Evolutionary conservation across 2,797 vertebrate species (phyloP), one percentile per base, ranked within the genome.

Genomic region (Mormyrops attenuatus): DNA sequence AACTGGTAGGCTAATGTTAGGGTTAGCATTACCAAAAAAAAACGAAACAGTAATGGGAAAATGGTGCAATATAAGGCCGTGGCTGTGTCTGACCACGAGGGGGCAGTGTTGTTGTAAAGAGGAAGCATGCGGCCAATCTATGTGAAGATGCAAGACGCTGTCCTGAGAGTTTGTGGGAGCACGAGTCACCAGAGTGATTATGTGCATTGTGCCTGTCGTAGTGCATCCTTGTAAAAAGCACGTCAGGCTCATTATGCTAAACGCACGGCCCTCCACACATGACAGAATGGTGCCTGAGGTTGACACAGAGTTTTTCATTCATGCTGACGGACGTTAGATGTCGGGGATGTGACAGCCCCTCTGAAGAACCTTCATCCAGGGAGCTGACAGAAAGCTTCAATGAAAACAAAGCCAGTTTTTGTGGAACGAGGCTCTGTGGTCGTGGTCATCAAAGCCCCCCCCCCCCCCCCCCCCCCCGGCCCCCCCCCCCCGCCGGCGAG

Each of bases 71-170:
- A 44, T 87, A 53, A 88, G 69, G 84, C 6, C 1, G 22, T 89
- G 73, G 47, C 8, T 89, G 66, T 88, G 22, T 88, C 44, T 92
- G 93, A 89, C 94, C 94, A 96, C 93, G 91, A 95, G 95, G 92
- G 95, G 95, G 94, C 88, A 94, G 89, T 93, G 90, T 94, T 92
- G 90, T 88, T 90, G 89, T 60, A 34, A 86, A 7, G 84, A 87
- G 47, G n/a, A 53, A 44, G 49, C 20, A 22, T 47, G 8, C 0
- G 3, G 15, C 15, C 26, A 26, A 34, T 30, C 47, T 5, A 20
- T 55, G 47, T 38, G 69, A 9, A 3, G 34, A 87, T 20, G 7
- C 6, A 57, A 17, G 11, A 38, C 17, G 9, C 50, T 57, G 53
- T 41, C 34, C 53, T 57, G 85, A 44, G 34, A 80, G 38, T 80